Conservation (phyloP, 2,113 vertebrate genomes). For the Bos indicus region DNA sequence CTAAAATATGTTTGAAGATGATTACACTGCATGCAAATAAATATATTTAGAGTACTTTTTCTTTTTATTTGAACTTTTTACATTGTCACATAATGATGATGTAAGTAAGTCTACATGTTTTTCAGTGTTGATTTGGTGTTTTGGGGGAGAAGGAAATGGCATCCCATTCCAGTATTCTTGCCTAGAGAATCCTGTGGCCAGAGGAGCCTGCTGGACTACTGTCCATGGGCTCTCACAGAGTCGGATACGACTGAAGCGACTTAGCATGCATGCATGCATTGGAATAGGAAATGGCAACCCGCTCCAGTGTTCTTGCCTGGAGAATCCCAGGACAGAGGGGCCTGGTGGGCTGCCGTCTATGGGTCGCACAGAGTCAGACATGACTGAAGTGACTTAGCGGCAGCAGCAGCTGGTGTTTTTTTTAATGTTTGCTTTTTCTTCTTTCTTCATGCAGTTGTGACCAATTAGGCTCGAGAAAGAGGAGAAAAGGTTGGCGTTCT, state of each 20-base stretch:
- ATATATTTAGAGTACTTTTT: neutral
- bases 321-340: neutral
- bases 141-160: neutral
- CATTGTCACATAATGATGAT: neutral
- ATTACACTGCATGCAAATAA: neutral
- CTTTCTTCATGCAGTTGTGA: neutral
- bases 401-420: neutral
- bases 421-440: neutral
- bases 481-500: neutral
- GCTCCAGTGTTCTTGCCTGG: neutral
- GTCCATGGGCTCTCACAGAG: neutral
- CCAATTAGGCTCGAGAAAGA: neutral
- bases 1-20: neutral
- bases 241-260: rapidly evolving
- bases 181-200: neutral
- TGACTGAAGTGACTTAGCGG: neutral
- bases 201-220: neutral
- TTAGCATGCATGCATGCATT: neutral
- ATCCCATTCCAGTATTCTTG: neutral
- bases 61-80: neutral
- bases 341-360: neutral
- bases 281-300: neutral
- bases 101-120: neutral
- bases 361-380: neutral
- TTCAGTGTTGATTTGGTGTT: neutral